phyloP scores from a whole-genome alignment of 1,140 invertebrate species.

The Cecropterus lyciades region DNA sequence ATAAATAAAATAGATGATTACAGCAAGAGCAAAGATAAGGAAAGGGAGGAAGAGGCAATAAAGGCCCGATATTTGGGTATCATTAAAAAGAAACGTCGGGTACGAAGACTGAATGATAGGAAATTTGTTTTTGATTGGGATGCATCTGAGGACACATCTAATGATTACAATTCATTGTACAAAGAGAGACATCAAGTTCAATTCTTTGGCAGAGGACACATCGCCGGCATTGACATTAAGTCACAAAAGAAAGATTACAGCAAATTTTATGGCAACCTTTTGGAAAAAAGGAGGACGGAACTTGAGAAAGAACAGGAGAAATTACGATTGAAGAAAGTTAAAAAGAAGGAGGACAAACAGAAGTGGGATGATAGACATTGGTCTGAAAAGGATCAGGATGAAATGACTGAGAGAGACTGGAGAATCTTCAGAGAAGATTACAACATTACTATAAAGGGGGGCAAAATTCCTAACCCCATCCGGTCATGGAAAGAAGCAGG shows the following conservation, averaged over 20 bases:
- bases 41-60: constrained; percentile 96
- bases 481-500: constrained; percentile 97
- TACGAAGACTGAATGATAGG: constrained; percentile 96
- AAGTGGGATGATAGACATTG: constrained; percentile 99
- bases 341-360: constrained; percentile 98
- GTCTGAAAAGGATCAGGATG: constrained; percentile 96
- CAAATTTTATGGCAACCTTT: constrained; percentile 98
- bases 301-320: constrained; percentile 99
- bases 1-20: constrained; percentile 80
- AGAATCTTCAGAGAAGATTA: constrained; percentile 99
- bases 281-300: constrained; percentile 97
- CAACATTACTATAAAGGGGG: constrained; percentile 99
- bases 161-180: constrained; percentile 98
- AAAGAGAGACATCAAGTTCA: constrained; percentile 98
- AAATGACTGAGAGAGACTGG: constrained; percentile 99
- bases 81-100: constrained; percentile 96
- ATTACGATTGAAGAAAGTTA: constrained; percentile 96
- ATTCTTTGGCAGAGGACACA: constrained; percentile 98
- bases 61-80: constrained; percentile 98
- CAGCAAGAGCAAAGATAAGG: constrained; percentile 93
- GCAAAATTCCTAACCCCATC: constrained; percentile 98
- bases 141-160: constrained; percentile 98
- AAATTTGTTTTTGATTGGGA: constrained; percentile 99
- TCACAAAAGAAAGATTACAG: constrained; percentile 98
- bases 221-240: constrained; percentile 99